These are phyloP conservation scores for Callorhinus ursinus DNA, from an alignment of 2,113 vertebrate genomes.

Conservation along the genomic window DNA sequence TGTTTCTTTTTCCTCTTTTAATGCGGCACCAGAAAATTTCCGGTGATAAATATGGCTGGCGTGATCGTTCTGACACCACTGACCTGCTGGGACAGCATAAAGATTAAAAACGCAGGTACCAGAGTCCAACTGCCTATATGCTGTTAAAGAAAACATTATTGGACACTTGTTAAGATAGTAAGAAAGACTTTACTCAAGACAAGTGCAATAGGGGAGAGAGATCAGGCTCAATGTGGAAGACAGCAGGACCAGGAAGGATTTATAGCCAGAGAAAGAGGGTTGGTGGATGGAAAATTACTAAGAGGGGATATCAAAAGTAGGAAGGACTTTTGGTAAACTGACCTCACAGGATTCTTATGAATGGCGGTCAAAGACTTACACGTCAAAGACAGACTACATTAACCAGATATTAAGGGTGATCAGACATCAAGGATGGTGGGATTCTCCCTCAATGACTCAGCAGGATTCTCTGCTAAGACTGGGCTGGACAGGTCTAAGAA, in stretches of 20 bases:
- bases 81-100: rapidly evolving
- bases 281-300: background rate
- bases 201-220: background rate
- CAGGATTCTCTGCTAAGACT: background rate
- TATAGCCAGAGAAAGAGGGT: background rate
- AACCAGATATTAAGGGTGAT: background rate
- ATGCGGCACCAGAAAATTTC: background rate
- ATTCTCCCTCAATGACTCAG: background rate
- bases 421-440: background rate
- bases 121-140: background rate
- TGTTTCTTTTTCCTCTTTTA: background rate
- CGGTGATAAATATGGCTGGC: background rate
- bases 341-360: background rate
- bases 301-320: background rate
- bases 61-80: background rate
- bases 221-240: background rate
- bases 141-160: background rate
- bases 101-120: background rate
- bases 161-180: background rate
- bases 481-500: background rate
- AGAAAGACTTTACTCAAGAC: background rate
- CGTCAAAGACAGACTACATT: background rate
- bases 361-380: background rate
- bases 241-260: background rate
- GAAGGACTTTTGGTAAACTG: background rate